Evolutionary conservation across 2,797 vertebrate species (phyloP).

Genomic region (Leptodactylus fallax): DNA sequence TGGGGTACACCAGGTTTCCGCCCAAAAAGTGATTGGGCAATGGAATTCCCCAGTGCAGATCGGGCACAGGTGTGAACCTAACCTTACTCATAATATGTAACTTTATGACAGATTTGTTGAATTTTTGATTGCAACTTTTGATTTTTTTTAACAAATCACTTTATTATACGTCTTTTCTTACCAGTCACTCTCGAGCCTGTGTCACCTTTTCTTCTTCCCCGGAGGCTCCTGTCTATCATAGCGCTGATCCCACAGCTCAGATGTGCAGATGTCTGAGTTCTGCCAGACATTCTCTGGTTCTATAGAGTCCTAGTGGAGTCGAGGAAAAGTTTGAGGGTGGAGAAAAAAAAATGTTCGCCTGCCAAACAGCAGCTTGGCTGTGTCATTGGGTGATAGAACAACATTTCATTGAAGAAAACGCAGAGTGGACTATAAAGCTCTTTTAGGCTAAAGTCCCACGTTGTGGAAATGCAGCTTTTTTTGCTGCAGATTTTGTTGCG

Average conservation of each 20-base stretch:
- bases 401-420: neutral
- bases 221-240: neutral
- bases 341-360: neutral
- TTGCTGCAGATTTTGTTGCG: too few species aligned
- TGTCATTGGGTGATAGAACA: constrained; percentile 29
- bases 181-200: neutral
- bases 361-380: constrained; percentile 50
- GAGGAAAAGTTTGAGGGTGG: constrained; percentile 35
- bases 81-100: too few species aligned
- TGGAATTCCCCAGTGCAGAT: too few species aligned
- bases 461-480: too few species aligned
- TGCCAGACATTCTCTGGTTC: constrained; percentile 71
- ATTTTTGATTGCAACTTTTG: too few species aligned
- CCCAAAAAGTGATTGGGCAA: too few species aligned
- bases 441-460: too few species aligned
- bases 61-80: too few species aligned
- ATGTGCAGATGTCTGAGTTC: constrained; percentile 66
- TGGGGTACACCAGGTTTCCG: too few species aligned
- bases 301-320: constrained; percentile 63
- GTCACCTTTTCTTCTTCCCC: neutral
- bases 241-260: constrained; percentile 69
- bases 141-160: too few species aligned
- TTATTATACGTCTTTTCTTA: too few species aligned
- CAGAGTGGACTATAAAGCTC: neutral
- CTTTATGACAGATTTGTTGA: too few species aligned